A percentile compares a stretch with the other conserved stretches of the same genome.
Evolutionary conservation across 2,797 vertebrate species (phyloP).

Genomic region (Erpetoichthys calabaricus): DNA sequence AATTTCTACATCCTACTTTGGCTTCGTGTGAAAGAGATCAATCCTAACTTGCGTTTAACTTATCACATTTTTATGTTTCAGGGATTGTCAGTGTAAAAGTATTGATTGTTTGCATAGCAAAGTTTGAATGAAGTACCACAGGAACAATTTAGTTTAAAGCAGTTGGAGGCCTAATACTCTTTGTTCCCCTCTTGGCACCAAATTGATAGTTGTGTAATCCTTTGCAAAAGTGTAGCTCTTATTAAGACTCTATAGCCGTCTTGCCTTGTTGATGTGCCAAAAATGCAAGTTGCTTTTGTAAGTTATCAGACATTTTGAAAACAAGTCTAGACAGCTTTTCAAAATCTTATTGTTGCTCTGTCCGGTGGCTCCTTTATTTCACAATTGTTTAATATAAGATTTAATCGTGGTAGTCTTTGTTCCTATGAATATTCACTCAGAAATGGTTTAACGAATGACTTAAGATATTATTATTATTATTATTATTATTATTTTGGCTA

Average conservation of each 20-base stretch:
- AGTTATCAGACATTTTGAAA: constrained; percentile 64
- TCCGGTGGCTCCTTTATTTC: constrained; percentile 61
- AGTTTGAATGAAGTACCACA: constrained; percentile 13
- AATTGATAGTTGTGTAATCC: constrained; percentile 11
- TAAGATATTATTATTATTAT: too few species aligned
- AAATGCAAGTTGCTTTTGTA: constrained; percentile 57
- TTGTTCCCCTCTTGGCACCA: constrained; percentile 22
- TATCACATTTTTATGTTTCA: constrained; percentile 8
- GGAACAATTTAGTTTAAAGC: constrained; percentile 10
- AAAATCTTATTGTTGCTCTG: constrained; percentile 50
- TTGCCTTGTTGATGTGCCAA: constrained; percentile 48
- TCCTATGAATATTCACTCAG: constrained; percentile 6
- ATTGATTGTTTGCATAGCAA: constrained; percentile 11
- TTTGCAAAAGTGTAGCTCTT: constrained; percentile 34
- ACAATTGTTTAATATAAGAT: constrained; percentile 55
- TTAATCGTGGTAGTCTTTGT: constrained; percentile 42
- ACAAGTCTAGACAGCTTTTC: constrained; percentile 59
- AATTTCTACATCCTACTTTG: neutral
- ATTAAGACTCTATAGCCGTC: constrained; percentile 51
- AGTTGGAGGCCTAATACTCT: constrained; percentile 6
- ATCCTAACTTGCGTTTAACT: too few species aligned
- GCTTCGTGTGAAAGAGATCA: too few species aligned
- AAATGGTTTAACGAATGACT: too few species aligned
- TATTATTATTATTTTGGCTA: too few species aligned
- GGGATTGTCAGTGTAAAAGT: constrained; percentile 10